Conservation (phyloP, 2,797 vertebrate species). For the Carcharodon carcharias region DNA sequence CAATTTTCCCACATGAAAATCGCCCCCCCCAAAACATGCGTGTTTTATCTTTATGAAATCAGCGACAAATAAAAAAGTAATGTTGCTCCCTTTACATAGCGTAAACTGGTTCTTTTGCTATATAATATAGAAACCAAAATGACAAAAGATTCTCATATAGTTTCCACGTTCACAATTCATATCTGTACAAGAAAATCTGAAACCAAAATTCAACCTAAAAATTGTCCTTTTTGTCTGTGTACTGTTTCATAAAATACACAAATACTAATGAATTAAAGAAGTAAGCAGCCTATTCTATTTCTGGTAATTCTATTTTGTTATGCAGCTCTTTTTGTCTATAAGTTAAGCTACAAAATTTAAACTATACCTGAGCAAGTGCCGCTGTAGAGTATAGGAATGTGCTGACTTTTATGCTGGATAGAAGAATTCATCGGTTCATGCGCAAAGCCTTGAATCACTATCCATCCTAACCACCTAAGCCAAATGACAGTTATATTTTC, state of each 20-base stretch:
- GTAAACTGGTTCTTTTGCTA: background rate
- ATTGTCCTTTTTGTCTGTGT: background rate
- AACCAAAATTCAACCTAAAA: background rate
- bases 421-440: background rate
- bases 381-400: background rate
- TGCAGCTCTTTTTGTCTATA: too few species aligned
- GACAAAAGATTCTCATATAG: background rate
- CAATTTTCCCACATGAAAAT: background rate
- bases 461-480: background rate
- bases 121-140: background rate
- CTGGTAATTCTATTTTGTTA: background rate
- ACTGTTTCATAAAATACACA: background rate
- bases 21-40: background rate
- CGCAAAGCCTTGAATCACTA: background rate
- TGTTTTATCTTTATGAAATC: background rate
- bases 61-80: background rate
- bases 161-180: background rate
- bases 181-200: background rate
- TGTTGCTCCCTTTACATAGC: background rate
- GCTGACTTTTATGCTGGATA: background rate
- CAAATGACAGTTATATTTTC: background rate
- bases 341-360: background rate
- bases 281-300: background rate
- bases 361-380: conserved; percentile 5
- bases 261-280: background rate